Evolutionary conservation across 2,113 vertebrate genomes (phyloP).

Genomic region (Sylvia atricapilla): DNA sequence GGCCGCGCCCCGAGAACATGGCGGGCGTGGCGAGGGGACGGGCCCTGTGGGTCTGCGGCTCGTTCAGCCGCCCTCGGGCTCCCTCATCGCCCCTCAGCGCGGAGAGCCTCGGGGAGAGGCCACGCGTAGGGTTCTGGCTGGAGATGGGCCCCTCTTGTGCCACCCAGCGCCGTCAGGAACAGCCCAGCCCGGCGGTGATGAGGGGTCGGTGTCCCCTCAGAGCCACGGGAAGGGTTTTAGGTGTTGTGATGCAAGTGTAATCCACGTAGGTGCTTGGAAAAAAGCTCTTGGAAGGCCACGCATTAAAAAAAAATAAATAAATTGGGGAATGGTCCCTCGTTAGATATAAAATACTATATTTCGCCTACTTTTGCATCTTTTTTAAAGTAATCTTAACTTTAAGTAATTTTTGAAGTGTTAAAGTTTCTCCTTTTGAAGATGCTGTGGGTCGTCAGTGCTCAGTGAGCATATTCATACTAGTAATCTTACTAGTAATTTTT

Average conservation of each 20-base stretch:
- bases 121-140: fast-evolving
- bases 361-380: fast-evolving
- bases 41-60: fast-evolving
- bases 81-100: fast-evolving
- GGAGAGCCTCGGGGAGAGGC: not conserved
- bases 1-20: fast-evolving
- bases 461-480: not conserved
- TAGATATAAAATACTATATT: fast-evolving
- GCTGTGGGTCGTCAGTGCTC: not conserved
- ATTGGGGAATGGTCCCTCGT: fast-evolving
- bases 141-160: fast-evolving
- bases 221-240: not conserved
- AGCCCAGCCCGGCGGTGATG: fast-evolving
- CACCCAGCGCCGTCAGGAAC: not conserved
- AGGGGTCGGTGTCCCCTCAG: no score
- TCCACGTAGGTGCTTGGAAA: fast-evolving
- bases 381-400: no score
- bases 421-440: not conserved
- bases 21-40: fast-evolving
- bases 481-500: not conserved
- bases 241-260: fast-evolving
- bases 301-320: no score
- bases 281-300: not conserved
- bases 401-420: not conserved
- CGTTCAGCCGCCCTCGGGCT: fast-evolving